Evolutionary conservation across 2,888 invertebrate genomes (phyloP), one percentile per base, ranked within the genome.

Genomic region (Nycteola revayana): DNA sequence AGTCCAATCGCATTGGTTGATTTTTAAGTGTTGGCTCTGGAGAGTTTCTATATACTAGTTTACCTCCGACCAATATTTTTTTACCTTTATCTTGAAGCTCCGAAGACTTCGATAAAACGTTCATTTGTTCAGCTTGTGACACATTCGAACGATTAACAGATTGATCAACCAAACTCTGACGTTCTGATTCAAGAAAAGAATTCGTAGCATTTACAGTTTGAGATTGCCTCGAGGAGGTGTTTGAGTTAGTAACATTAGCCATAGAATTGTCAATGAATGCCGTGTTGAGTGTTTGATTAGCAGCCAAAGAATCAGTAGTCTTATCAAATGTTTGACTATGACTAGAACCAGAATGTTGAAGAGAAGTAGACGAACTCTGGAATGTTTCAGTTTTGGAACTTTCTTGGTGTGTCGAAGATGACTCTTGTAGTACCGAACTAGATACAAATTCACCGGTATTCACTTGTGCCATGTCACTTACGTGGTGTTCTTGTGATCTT

Each of bases 381-480:
- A 75, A 75, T 52, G 77, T 77, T 68, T 85, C 77, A 42, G 75
- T 82, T 53, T 77, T 85, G 8, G 85, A 86, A 47, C 73, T 85
- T 49, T 85, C 76, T 41, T 86, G 80, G 28, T 83, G 87, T 7
- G 78, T 74, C 18, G 86, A 79, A 1, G 84, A 81, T 1, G 87
- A 81, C 46, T 81, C 71, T 57, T 87, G 84, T 32, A 73, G 49
- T 28, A 66, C 60, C 34, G 89, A 84, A 44, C 60, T 78, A 17
- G 88, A 81, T 21, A 88, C 63, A 52, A 78, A 89, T 42, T 89
- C 89, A 28, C 89, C 89, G 1, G 81, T 78, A 21, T 61, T 81
- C 1, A 80, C 68, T 43, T 80, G 75, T 26, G 85, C 73, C 88
- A 89, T 88, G 38, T 90, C 89, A 49, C 77, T 84, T 34, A 87